Evolutionary conservation across 2,888 invertebrate genomes (phyloP).

Genomic region (Lepeophtheirus nordmannii): DNA sequence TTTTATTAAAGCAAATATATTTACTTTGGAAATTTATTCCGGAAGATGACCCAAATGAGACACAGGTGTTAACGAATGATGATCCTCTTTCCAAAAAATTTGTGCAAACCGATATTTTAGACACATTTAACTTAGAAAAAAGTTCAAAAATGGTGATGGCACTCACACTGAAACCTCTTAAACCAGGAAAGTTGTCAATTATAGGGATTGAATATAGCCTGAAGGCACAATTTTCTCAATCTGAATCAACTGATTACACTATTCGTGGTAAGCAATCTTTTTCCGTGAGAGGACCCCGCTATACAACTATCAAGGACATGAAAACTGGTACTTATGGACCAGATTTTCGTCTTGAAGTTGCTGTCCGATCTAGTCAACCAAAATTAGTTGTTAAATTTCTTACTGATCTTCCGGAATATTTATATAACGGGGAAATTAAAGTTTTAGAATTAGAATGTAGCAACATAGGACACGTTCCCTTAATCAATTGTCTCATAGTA

Average conservation of each 20-base stretch:
- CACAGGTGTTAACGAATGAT: not conserved
- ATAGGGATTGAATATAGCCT: slow-evolving; percentile 20
- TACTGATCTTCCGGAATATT: not conserved
- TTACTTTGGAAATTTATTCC: slow-evolving; percentile 16
- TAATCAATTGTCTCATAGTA: not conserved
- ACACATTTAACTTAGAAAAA: slow-evolving; percentile 10
- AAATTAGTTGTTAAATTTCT: not conserved
- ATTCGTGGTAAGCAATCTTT: slow-evolving; percentile 22
- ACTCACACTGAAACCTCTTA: not conserved
- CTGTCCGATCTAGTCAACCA: slow-evolving; percentile 2
- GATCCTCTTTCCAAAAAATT: not conserved
- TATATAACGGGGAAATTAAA: slow-evolving; percentile 9
- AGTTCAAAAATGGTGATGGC: not conserved
- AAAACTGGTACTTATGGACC: not conserved
- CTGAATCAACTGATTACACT: slow-evolving; percentile 19
- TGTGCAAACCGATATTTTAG: slow-evolving; percentile 9
- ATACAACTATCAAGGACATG: slow-evolving; percentile 1
- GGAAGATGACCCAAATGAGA: not conserved
- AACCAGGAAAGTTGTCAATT: slow-evolving; percentile 13
- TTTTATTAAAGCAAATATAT: slow-evolving; percentile 11
- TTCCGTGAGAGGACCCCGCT: slow-evolving; percentile 8
- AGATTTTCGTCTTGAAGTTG: slow-evolving; percentile 5
- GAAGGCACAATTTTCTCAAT: slow-evolving; percentile 20
- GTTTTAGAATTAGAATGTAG: not conserved
- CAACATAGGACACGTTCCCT: slow-evolving; percentile 6